Percentiles rank a stretch among this genome's conserved stretches.
Evolutionary conservation across 64 coral and sea anemone species (phyloP).

Genomic region (Acropora tenuis): DNA sequence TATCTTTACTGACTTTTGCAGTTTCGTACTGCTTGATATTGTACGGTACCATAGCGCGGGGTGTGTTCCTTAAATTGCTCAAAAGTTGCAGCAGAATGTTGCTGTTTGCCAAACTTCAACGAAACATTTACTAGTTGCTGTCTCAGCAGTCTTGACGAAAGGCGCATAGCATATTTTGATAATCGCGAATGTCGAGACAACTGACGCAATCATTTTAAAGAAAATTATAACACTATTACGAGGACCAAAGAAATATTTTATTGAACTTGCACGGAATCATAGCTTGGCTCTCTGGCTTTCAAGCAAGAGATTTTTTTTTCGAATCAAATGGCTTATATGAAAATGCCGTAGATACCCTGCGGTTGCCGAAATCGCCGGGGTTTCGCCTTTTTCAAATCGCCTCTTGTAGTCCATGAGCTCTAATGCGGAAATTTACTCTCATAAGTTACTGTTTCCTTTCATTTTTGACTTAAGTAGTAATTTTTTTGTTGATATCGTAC

Average conservation of each 20-base stretch:
- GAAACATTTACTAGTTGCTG: not conserved
- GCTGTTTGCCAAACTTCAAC: not conserved
- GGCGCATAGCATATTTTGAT: constrained; percentile 7
- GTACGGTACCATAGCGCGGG: not conserved
- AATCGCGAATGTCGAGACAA: not conserved
- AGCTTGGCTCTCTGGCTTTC: no score
- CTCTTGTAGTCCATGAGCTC: no score
- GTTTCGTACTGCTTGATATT: constrained; percentile 13
- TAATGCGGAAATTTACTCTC: no score
- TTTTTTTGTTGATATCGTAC: no score
- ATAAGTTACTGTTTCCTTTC: no score
- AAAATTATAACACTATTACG: not conserved
- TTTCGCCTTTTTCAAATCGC: no score
- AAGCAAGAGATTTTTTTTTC: not conserved
- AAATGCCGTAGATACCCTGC: no score
- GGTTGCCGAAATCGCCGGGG: not conserved
- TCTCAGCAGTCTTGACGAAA: not conserved
- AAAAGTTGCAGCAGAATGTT: not conserved
- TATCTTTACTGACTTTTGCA: not conserved
- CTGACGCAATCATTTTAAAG: not conserved
- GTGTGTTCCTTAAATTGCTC: not conserved
- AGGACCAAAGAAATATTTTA: constrained; percentile 5
- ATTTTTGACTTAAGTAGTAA: no score
- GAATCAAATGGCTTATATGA: not conserved
- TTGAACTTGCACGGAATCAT: not conserved